Percentiles rank a stretch among this genome's conserved stretches.
phyloP scores from a whole-genome alignment of 2,797 vertebrate genomes.

The Myotis daubentonii region DNA sequence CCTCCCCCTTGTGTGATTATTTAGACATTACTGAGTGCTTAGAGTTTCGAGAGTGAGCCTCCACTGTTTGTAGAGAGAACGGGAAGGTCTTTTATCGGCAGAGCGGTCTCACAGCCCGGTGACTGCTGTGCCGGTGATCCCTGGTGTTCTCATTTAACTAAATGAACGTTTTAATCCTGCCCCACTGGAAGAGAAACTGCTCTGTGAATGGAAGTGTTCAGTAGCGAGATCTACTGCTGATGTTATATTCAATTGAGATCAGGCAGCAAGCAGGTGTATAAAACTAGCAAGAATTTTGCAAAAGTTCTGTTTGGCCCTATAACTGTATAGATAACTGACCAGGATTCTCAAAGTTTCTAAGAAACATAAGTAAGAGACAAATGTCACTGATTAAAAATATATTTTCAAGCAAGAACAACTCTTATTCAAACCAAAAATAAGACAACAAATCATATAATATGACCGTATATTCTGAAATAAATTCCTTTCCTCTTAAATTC shows the following conservation, averaged over 20 bases:
- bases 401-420: slow-evolving; percentile 41
- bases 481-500: not conserved
- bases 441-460: not conserved
- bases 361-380: not conserved
- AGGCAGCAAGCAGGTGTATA: not conserved
- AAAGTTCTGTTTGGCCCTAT: not conserved
- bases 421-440: slow-evolving; percentile 2
- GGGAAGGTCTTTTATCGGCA: not conserved
- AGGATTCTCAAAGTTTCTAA: slow-evolving; percentile 29
- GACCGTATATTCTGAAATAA: not conserved
- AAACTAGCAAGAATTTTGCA: not conserved
- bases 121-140: not conserved
- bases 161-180: slow-evolving; percentile 36
- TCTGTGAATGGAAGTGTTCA: not conserved
- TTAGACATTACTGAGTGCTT: slow-evolving; percentile 20
- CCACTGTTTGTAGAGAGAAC: not conserved
- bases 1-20: not conserved
- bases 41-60: not conserved
- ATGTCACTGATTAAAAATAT: slow-evolving; percentile 25
- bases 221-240: not conserved
- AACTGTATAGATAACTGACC: slow-evolving; percentile 4
- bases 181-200: not conserved
- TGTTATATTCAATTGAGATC: not conserved
- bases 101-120: slow-evolving; percentile 3
- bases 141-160: slow-evolving; percentile 38